Base-by-base conservation (phyloP, 2,888 invertebrate genomes). In the Pristionchus fissidentatus region DNA sequence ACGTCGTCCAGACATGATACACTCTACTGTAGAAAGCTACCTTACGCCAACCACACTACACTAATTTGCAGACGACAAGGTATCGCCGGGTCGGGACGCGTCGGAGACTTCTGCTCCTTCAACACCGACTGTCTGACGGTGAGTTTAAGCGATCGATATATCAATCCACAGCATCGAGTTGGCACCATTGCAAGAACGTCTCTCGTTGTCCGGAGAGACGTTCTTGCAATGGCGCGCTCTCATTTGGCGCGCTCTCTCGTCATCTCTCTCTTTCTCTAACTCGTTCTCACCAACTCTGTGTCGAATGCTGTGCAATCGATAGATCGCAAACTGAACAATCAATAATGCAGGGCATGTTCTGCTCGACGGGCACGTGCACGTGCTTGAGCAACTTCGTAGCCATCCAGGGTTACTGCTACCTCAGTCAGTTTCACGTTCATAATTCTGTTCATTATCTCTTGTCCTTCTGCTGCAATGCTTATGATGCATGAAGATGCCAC, bases 61-160 rank as follows among this genome's bases (percentile, higher is more conserved):
- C 43, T 19, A 77, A 4, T 26, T 57, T 79, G 43, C 79, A 79
- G 79, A 84, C 88, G 91, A 57, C 91, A 91, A 85, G 91, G 91
- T 79, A 89, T 91, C 81, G 89, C 91, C 73, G 91, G 91, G 0
- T 91, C 91, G 60, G 92, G 90, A 62, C 86, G 92, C 43, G 91
- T 92, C 75, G 92, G 91, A 29, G 92, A 92, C 84, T 89, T 89
- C 78, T 92, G 92, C 85, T 89, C 88, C 29, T 92, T 92, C 86
- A 92, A 92, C 87, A 92, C 91, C 15, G 92, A 92, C 87, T 92
- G 92, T 84, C 86, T 92, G 29, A 89, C 90, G 41, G 89, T 90
- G 84, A 73, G 87, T 81, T 38, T 26, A 60, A 38, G 46, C 57
- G 57, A 35, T 26, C 10, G 19, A 22, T 60, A 60, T 19, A n/a